These are phyloP conservation scores for Cartodere bifasciata DNA, from an alignment of 2,888 invertebrate species.

Conservation along the genomic window DNA sequence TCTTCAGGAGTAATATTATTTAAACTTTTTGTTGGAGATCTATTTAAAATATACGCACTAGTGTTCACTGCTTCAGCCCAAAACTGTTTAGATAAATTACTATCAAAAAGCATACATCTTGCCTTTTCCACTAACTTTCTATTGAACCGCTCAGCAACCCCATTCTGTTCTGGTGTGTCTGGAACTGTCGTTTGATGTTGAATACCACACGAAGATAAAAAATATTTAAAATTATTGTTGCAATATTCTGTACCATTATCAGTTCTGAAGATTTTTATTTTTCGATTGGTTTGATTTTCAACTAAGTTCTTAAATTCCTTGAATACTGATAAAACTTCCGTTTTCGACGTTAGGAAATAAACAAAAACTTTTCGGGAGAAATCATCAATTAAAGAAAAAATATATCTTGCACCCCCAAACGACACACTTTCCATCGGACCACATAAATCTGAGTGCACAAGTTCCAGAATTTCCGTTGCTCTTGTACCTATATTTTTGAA, in stretches of 20 bases:
- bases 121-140: conserved; percentile 15
- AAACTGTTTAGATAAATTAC: conserved; percentile 10
- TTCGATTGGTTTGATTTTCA: conserved; percentile 10
- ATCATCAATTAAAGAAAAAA: conserved; percentile 5
- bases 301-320: conserved; percentile 9
- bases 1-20: conserved; percentile 8
- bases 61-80: conserved; percentile 15
- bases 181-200: conserved; percentile 16
- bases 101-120: conserved; percentile 13
- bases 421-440: background rate
- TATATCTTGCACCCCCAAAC: conserved; percentile 3
- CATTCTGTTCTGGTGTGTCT: conserved; percentile 21
- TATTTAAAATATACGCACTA: conserved; percentile 13
- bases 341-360: conserved; percentile 11
- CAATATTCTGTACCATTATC: conserved; percentile 14
- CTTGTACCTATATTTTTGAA: background rate
- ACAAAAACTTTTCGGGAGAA: conserved; percentile 14
- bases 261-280: conserved; percentile 12
- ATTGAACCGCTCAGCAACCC: conserved; percentile 16
- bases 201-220: conserved; percentile 14
- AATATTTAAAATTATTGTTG: conserved; percentile 10
- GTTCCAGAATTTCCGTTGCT: conserved; percentile 1
- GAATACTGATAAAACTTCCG: conserved; percentile 6
- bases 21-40: conserved; percentile 8
- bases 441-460: conserved; percentile 4